phyloP scores from a whole-genome alignment of 2,797 vertebrate species.

The Sandelia bainsii region DNA sequence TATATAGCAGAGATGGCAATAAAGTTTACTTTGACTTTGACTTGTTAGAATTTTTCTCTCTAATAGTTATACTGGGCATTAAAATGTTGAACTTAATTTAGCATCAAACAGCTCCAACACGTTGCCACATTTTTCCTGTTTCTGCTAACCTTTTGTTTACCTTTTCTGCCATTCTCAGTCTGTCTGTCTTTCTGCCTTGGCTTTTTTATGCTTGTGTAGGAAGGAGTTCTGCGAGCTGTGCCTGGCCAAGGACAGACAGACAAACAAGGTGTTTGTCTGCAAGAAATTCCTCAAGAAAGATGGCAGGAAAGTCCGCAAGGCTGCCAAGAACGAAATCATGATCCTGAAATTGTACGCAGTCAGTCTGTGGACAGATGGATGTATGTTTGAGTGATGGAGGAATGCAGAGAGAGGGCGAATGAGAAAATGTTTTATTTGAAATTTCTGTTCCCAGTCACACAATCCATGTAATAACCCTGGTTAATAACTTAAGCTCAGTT shows the following conservation, averaged over 20 bases:
- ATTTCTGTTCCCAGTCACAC: constrained; percentile 7
- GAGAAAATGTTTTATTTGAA: constrained; percentile 26
- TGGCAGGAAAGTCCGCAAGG: constrained; percentile 90
- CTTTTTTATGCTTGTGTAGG: constrained; percentile 69
- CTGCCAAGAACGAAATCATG: constrained; percentile 92
- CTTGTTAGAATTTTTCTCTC: not conserved
- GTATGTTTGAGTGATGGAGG: constrained; percentile 41
- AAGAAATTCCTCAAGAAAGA: constrained; percentile 94
- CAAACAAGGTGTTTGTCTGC: constrained; percentile 89
- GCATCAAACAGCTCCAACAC: constrained; percentile 19
- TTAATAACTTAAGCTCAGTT: constrained; percentile 24
- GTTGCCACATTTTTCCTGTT: constrained; percentile 10
- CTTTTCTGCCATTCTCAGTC: constrained; percentile 20
- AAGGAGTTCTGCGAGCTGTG: constrained; percentile 93
- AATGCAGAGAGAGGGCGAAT: constrained; percentile 15
- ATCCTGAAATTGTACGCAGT: constrained; percentile 90
- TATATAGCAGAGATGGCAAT: too few species aligned
- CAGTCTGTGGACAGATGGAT: constrained; percentile 54
- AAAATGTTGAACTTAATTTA: constrained; percentile 32
- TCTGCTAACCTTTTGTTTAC: constrained; percentile 27
- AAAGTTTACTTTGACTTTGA: too few species aligned
- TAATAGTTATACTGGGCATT: not conserved
- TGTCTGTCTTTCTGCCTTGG: constrained; percentile 34
- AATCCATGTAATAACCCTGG: constrained; percentile 1
- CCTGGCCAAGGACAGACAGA: constrained; percentile 88